Evolutionary conservation across 2,797 vertebrate species (phyloP).

Genomic region (Heliangelus exortis): DNA sequence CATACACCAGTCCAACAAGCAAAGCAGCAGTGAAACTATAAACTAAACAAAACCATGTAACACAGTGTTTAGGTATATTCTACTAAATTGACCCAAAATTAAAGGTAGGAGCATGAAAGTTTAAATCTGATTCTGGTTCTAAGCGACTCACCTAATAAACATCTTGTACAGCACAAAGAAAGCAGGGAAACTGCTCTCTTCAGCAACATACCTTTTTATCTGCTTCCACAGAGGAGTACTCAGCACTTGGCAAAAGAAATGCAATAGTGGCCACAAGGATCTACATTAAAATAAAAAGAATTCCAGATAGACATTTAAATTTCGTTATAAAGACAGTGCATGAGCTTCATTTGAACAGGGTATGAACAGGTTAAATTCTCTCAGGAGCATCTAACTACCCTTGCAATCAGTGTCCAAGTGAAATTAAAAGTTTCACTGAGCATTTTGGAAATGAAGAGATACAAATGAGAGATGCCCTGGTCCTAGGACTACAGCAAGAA

Average conservation of each 20-base stretch:
- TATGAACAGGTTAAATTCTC: neutral
- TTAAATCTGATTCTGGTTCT: neutral
- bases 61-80: neutral
- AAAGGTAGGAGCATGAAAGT: neutral
- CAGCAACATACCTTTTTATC: slow-evolving; percentile 91
- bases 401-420: rapidly evolving
- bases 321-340: neutral
- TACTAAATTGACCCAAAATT: neutral
- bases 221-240: slow-evolving; percentile 91
- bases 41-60: slow-evolving; percentile 78
- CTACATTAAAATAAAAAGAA: slow-evolving; percentile 76
- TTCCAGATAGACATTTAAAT: neutral
- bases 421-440: neutral
- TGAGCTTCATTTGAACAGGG: neutral
- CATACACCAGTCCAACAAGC: slow-evolving; percentile 99
- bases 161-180: neutral
- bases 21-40: slow-evolving; percentile 94
- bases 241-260: slow-evolving; percentile 95
- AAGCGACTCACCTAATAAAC: neutral
- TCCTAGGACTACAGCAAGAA: neutral
- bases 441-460: neutral
- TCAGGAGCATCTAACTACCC: neutral
- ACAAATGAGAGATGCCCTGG: neutral
- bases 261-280: slow-evolving; percentile 97
- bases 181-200: neutral